phyloP scores from a whole-genome alignment of 64 coral and sea anemone species.

The Actinia equina region DNA sequence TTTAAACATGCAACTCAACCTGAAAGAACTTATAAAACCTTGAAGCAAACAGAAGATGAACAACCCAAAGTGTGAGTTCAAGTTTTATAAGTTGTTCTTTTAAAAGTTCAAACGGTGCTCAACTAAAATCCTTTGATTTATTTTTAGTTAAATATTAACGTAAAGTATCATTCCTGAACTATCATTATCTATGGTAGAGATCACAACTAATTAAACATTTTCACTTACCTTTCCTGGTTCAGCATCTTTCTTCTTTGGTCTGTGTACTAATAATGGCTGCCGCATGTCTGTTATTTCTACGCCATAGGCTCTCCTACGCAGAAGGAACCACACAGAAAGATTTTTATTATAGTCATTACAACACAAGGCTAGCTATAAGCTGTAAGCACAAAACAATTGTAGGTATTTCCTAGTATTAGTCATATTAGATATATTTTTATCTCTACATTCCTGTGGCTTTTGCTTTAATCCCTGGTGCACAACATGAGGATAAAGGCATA shows the following conservation, averaged over 20 bases:
- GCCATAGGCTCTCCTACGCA: constrained; percentile 72
- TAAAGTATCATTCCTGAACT: too few species aligned
- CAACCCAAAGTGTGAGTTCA: too few species aligned
- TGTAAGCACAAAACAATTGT: not conserved
- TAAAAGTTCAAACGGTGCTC: too few species aligned
- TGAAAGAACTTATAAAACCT: too few species aligned
- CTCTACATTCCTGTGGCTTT: not conserved
- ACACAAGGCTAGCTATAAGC: not conserved
- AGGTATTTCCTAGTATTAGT: too few species aligned
- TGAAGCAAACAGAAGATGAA: too few species aligned
- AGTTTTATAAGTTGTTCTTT: too few species aligned
- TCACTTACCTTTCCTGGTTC: constrained; percentile 25
- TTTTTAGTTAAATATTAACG: too few species aligned
- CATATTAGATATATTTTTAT: not conserved
- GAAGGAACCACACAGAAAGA: not conserved
- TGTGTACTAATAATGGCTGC: constrained; percentile 83
- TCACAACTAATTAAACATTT: not conserved
- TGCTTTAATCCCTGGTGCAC: not conserved
- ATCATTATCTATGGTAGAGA: not conserved
- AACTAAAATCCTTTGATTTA: too few species aligned
- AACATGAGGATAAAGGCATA: too few species aligned
- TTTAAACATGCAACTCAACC: too few species aligned
- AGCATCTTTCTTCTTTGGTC: constrained; percentile 64
- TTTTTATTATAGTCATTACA: not conserved
- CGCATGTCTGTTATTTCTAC: constrained; percentile 63